Percentiles rank a stretch among this genome's conserved stretches.
Conservation (phyloP, 2,888 invertebrate species). For the Tinea trinotella region DNA sequence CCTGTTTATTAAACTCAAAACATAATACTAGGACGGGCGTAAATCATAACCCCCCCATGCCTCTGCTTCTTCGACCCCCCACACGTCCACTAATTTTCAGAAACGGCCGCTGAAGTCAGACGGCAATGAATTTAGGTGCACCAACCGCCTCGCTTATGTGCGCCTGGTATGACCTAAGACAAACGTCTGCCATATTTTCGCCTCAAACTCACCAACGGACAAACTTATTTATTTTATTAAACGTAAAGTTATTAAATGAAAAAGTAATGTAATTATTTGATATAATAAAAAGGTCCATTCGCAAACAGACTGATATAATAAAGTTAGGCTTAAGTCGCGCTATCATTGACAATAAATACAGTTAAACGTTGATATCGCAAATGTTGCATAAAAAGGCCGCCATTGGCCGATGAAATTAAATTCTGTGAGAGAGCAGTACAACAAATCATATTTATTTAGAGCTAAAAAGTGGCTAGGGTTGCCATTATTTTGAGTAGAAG, state of each 20-base stretch:
- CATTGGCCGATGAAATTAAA: conserved; percentile 59
- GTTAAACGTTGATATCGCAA: conserved; percentile 10
- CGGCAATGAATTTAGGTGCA: conserved; percentile 27
- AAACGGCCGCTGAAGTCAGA: conserved; percentile 59
- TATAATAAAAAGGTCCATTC: not conserved
- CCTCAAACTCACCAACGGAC: too few relatives aligned
- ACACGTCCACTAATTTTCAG: conserved; percentile 65
- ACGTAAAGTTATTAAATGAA: not conserved
- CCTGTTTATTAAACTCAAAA: conserved; percentile 76
- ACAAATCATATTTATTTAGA: conserved; percentile 73
- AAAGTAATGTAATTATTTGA: not conserved
- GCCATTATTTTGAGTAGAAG: conserved; percentile 43
- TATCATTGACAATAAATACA: conserved; percentile 6
- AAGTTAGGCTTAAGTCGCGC: not conserved
- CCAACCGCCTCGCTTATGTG: conserved; percentile 2
- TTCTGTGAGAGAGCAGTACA: conserved; percentile 63
- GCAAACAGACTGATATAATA: not conserved
- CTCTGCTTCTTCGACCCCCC: conserved; percentile 28
- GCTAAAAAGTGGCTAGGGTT: conserved; percentile 69
- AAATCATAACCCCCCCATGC: conserved; percentile 61
- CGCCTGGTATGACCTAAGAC: conserved; percentile 19
- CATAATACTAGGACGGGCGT: conserved; percentile 75
- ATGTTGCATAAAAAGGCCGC: conserved; percentile 28
- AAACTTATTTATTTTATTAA: not conserved
- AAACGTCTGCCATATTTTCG: not conserved